phyloP scores from a whole-genome alignment of 2,888 invertebrate species.

The Scaptomyza reducta region DNA sequence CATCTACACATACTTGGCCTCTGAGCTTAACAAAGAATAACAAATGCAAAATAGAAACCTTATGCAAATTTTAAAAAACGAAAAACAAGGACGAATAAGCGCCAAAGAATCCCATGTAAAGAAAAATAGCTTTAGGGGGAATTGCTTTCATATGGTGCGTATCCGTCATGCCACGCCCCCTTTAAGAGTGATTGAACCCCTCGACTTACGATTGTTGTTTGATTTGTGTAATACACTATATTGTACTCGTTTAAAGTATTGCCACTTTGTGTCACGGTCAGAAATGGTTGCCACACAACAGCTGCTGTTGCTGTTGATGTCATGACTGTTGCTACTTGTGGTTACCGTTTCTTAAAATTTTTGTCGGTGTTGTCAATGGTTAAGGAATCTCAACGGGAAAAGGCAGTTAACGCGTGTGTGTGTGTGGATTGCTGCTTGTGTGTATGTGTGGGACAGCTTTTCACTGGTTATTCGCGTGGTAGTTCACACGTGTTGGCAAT shows the following conservation, averaged over 20 bases:
- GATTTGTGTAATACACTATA: constrained; percentile 37
- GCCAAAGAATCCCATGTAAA: neutral
- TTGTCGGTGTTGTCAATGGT: constrained; percentile 15
- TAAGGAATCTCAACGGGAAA: constrained; percentile 41
- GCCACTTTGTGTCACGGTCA: constrained; percentile 52
- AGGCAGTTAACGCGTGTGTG: constrained; percentile 10
- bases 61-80: neutral
- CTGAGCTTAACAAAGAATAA: neutral
- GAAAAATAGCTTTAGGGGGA: neutral
- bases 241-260: constrained; percentile 9
- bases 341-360: constrained; percentile 14
- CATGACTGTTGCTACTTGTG: constrained; percentile 14
- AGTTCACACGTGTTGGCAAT: constrained; percentile 56
- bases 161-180: constrained; percentile 27
- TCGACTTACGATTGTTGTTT: constrained; percentile 60
- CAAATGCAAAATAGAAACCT: constrained; percentile 1
- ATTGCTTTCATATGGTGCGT: neutral
- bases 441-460: neutral
- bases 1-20: neutral
- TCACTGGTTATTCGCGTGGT: neutral
- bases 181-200: constrained; percentile 2
- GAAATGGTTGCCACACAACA: constrained; percentile 26
- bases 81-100: too few relatives aligned
- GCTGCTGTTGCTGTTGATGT: constrained; percentile 1
- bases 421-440: too few relatives aligned